Conservation (phyloP, 2,113 vertebrate species). For the Gnathonemus echidnorhynchus region DNA sequence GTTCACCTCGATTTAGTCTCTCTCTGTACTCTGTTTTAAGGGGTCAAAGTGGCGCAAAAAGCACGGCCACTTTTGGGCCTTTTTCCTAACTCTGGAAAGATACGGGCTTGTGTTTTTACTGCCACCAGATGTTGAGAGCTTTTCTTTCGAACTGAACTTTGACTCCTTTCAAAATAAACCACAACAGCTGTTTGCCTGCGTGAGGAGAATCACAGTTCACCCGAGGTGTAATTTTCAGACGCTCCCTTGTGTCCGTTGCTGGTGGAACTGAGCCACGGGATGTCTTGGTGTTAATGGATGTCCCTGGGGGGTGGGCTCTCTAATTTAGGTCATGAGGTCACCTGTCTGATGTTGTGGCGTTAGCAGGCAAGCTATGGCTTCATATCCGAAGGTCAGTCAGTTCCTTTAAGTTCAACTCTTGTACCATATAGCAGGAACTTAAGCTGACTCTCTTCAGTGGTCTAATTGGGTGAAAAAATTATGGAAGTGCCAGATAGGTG, state of each 20-base stretch:
- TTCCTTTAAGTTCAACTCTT: not conserved
- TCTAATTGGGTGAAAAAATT: not conserved
- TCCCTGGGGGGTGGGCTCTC: not conserved
- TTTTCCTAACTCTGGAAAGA: conserved; percentile 35
- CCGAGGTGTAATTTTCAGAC: conserved; percentile 31
- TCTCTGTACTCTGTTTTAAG: not conserved
- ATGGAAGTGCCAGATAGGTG: not conserved
- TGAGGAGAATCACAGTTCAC: conserved; percentile 49
- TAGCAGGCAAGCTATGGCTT: not conserved
- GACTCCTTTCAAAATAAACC: conserved; percentile 19
- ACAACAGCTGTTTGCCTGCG: conserved; percentile 56
- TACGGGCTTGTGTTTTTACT: conserved; percentile 60
- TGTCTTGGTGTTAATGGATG: not conserved
- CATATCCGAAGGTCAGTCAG: not conserved
- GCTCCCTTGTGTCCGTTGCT: conserved; percentile 42
- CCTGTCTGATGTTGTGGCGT: not conserved
- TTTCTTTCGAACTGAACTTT: conserved; percentile 37
- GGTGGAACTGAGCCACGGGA: conserved; percentile 26
- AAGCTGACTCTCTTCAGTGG: not conserved
- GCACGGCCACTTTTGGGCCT: not conserved
- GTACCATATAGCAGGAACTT: not conserved
- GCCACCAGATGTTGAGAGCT: conserved; percentile 62
- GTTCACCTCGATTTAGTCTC: not conserved
- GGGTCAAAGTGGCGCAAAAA: not conserved
- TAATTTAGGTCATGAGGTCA: not conserved